Evolutionary conservation across 2,888 invertebrate genomes (phyloP).

Genomic region (Alloplasta piceator): DNA sequence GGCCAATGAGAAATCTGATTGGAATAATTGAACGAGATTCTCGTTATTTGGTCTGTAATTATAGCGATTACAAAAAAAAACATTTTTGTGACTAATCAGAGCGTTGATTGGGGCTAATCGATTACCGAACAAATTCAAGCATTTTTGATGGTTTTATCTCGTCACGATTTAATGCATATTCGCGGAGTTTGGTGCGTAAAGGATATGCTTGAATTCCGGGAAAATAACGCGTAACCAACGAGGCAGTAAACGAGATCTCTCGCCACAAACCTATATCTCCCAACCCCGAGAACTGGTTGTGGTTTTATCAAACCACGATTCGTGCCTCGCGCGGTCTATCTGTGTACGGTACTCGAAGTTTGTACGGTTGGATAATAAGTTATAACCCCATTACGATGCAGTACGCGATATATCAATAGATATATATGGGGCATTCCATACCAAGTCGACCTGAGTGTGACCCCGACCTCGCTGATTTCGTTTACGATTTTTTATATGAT

Average conservation of each 20-base stretch:
- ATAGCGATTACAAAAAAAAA: slow-evolving; percentile 13
- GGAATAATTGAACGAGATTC: neutral
- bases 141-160: slow-evolving; percentile 32
- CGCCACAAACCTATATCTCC: slow-evolving; percentile 41
- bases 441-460: too few relatives aligned
- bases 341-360: slow-evolving; percentile 8
- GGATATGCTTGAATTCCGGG: slow-evolving; percentile 40
- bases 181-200: neutral
- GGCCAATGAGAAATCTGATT: too few relatives aligned
- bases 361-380: slow-evolving; percentile 36
- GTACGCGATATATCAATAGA: neutral
- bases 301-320: slow-evolving; percentile 56
- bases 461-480: too few relatives aligned
- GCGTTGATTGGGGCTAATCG: slow-evolving; percentile 45
- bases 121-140: slow-evolving; percentile 48
- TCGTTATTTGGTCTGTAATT: neutral
- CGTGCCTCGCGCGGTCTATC: slow-evolving; percentile 11
- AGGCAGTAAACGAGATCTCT: slow-evolving; percentile 54
- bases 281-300: slow-evolving; percentile 53
- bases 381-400: slow-evolving; percentile 27
- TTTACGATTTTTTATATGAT: too few relatives aligned
- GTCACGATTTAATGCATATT: slow-evolving; percentile 27
- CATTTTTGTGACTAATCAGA: slow-evolving; percentile 1
- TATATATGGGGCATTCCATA: too few relatives aligned
- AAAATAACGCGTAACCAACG: slow-evolving; percentile 53